Conservation (phyloP, 2,113 vertebrate species). For the Datnioides undecimradiatus region DNA sequence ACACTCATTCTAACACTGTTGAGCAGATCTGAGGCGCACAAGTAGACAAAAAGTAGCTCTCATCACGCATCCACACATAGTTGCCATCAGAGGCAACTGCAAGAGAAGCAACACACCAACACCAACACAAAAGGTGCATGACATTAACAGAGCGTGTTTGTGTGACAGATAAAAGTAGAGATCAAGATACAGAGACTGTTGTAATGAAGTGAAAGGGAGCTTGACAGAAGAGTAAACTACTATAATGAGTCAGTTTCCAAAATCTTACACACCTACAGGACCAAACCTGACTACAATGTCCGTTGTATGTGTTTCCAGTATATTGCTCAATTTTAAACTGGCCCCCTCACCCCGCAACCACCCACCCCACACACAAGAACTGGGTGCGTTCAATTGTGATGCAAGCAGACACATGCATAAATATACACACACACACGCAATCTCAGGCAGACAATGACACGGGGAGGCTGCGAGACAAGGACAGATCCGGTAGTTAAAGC, state of each 20-base stretch:
- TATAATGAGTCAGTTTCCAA: background rate
- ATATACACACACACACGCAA: constrained; percentile 70
- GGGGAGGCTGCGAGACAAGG: constrained; percentile 75
- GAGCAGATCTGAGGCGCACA: constrained; percentile 9
- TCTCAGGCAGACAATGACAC: constrained; percentile 78
- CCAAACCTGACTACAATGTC: constrained; percentile 27
- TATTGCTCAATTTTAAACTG: constrained; percentile 4
- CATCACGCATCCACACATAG: constrained; percentile 38
- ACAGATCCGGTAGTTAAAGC: constrained; percentile 85
- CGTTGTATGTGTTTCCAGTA: constrained; percentile 1
- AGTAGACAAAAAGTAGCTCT: constrained; percentile 54
- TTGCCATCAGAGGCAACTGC: constrained; percentile 42
- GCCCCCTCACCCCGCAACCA: background rate
- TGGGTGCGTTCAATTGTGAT: constrained; percentile 65
- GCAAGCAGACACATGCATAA: constrained; percentile 71
- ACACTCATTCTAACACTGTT: background rate
- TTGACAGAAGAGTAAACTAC: background rate
- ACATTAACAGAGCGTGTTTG: background rate
- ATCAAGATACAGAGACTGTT: constrained; percentile 8
- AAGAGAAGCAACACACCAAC: constrained; percentile 33
- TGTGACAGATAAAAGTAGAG: constrained; percentile 7
- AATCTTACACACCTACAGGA: constrained; percentile 6
- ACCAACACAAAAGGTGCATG: constrained; percentile 5
- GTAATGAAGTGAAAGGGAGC: constrained; percentile 16
- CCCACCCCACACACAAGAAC: constrained; percentile 18